Base-by-base conservation (phyloP, 2,888 invertebrate genomes). In the Tuberolachnus salignus region DNA sequence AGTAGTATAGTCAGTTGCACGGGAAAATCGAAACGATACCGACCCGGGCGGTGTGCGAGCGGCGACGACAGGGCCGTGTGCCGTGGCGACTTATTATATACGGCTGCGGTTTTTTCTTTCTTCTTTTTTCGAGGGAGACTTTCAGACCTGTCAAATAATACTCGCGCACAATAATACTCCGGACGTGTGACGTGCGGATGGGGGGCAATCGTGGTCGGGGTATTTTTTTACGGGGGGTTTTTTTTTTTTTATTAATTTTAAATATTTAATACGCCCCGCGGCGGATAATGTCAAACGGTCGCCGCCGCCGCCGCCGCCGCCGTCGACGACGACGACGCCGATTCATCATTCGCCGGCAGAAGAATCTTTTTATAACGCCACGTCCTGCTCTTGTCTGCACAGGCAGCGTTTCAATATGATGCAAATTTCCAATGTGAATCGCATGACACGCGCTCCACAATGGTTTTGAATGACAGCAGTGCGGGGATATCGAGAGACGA, bases 351-450 rank as follows among this genome's bases (percentile, higher is more conserved):
- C 57, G 63, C 66, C 66, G 66, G 46, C 66, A 44, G 69, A 73
- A 78, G 69, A 78, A 67, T 69, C 78, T 78, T 78, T 78, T 78
- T 78, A 69, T 66, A 66, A 46, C 19, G 51, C 67, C 67, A 78
- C 69, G 57, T 26, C 51, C 51, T 49, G 26, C 57, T 78, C 59
- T 63, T 63, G 73, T 53, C 53, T 23, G 49, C 66, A n/a, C 78
- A 34, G 34, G 34, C 34, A 34, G 34, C 34, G 69, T 69, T 78
- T 69, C 78, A 67, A 78, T 78, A 78, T 78, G 78, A 78, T 67
- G 78, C 78, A 78, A 78, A 78, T 78, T 78, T 78, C 69, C 78
- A 69, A 69, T 69, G 78, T 51, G 78, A 78, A 69, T 78, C 69
- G 57, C 67, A 57, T 59, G 59, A 69, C 78, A 51, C 78, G 78